phyloP scores from a whole-genome alignment of 2,797 vertebrate genomes.

The Danionella dracula region DNA sequence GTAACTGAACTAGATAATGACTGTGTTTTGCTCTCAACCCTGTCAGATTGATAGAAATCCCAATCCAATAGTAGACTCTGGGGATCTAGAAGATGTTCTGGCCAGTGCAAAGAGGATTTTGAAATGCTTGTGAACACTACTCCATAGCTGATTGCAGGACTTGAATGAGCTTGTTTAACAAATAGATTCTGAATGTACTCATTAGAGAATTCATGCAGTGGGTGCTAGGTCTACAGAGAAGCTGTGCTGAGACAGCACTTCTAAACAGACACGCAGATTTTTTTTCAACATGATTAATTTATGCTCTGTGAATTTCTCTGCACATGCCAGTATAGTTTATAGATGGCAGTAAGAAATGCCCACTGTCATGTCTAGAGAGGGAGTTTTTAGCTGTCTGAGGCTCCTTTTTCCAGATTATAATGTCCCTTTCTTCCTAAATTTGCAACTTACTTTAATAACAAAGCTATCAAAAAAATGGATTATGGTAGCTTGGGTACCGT shows the following conservation, averaged over 20 bases:
- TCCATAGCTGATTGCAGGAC: background rate
- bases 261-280: background rate
- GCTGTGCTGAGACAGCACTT: constrained; percentile 15
- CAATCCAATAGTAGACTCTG: background rate
- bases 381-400: background rate
- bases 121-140: background rate
- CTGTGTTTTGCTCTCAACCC: constrained; percentile 23
- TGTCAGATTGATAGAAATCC: constrained; percentile 12
- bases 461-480: background rate
- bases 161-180: constrained; percentile 14
- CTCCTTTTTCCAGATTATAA: background rate
- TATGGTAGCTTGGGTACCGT: too few relatives aligned
- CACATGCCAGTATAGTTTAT: constrained; percentile 5
- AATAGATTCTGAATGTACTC: constrained; percentile 14
- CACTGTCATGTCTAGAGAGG: constrained; percentile 1
- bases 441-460: background rate
- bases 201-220: constrained; percentile 17
- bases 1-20: constrained; percentile 15
- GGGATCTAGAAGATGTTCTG: constrained; percentile 19
- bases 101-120: background rate
- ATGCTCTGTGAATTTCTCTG: background rate
- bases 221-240: background rate
- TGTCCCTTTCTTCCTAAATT: background rate
- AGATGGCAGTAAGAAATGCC: constrained; percentile 15
- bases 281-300: constrained; percentile 4